phyloP scores from a whole-genome alignment of 2,888 invertebrate genomes.

The Acheta domesticus region DNA sequence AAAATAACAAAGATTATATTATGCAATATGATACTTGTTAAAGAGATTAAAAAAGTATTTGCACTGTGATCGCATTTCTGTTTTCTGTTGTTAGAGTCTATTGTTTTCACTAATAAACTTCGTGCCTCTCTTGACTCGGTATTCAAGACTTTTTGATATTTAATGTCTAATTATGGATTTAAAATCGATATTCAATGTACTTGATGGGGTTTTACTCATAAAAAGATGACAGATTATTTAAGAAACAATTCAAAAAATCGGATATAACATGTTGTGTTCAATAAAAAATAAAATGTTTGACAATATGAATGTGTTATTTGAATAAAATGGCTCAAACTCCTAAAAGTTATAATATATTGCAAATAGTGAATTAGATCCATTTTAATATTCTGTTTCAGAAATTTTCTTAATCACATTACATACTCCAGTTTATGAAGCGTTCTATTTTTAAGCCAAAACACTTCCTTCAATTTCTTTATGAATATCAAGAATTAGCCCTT shows the following conservation, averaged over 20 bases:
- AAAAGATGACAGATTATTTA: slow-evolving; percentile 33
- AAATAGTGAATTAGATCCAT: too few species aligned
- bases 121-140: slow-evolving; percentile 44
- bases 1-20: slow-evolving; percentile 33
- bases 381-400: too few species aligned
- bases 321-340: neutral
- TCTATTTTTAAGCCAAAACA: too few species aligned
- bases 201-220: slow-evolving; percentile 38
- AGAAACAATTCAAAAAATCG: slow-evolving; percentile 36
- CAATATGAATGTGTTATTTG: slow-evolving; percentile 31
- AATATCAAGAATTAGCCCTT: too few species aligned
- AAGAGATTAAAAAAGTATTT: slow-evolving; percentile 32
- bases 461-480: too few species aligned
- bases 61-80: slow-evolving; percentile 36
- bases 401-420: too few species aligned
- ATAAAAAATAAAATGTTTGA: slow-evolving; percentile 39
- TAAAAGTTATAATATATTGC: neutral
- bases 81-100: slow-evolving; percentile 37
- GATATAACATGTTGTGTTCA: slow-evolving; percentile 39
- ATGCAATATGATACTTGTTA: slow-evolving; percentile 34
- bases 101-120: slow-evolving; percentile 41
- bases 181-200: slow-evolving; percentile 38
- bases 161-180: slow-evolving; percentile 39
- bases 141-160: slow-evolving; percentile 44
- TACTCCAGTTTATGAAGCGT: too few species aligned